Conservation (phyloP, 2,888 invertebrate species). For the Callyntrura sp. region DNA sequence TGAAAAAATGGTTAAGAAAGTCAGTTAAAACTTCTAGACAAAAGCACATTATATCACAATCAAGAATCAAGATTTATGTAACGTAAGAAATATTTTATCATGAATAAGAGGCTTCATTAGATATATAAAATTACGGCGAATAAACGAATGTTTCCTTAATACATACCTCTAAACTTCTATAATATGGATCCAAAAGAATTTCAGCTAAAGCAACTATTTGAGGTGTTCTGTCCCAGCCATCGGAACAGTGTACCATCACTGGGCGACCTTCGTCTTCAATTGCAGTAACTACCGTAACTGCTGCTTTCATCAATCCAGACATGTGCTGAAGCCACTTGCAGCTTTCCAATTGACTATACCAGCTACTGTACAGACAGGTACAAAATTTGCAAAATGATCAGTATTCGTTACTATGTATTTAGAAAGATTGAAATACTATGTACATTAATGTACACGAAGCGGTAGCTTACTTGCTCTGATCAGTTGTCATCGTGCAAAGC, state of each 20-base stretch:
- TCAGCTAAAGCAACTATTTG: conserved; percentile 98
- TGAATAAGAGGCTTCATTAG: background rate
- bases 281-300: conserved; percentile 92
- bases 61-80: no score
- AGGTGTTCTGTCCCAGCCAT: conserved; percentile 99
- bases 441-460: background rate
- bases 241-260: conserved; percentile 98
- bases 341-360: conserved; percentile 94
- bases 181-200: conserved; percentile 96
- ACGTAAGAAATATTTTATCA: no score
- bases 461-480: conserved; percentile 91
- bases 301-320: conserved; percentile 93
- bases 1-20: conserved; percentile 85
- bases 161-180: conserved; percentile 93
- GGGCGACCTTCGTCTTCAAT: conserved; percentile 93
- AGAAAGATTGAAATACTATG: background rate
- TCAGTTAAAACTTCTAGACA: background rate
- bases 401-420: background rate
- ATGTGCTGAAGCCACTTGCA: conserved; percentile 97
- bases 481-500: conserved; percentile 91
- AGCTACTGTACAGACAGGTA: conserved; percentile 87
- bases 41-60: background rate
- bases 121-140: no score
- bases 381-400: background rate
- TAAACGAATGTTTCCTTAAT: no score